A percentile compares a stretch with the other conserved stretches of the same genome.
Evolutionary conservation across 2,797 vertebrate genomes (phyloP).

Genomic region (Etheostoma perlongum): DNA sequence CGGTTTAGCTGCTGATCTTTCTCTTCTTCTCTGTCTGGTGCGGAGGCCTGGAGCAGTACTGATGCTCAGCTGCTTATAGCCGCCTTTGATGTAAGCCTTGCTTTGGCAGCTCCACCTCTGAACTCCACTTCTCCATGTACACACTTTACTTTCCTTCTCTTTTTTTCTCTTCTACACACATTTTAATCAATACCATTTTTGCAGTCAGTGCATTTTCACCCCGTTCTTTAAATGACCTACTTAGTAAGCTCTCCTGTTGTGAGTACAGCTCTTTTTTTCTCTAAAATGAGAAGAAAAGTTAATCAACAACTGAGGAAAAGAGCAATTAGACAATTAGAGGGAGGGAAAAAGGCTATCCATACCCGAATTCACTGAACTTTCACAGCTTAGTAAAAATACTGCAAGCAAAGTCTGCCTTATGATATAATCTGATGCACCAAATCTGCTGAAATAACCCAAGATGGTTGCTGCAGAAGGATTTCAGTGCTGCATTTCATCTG

Average conservation of each 20-base stretch:
- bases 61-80: neutral
- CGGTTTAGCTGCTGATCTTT: neutral
- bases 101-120: slow-evolving; percentile 33
- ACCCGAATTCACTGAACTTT: slow-evolving; percentile 26
- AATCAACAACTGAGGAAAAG: slow-evolving; percentile 1
- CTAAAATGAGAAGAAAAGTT: slow-evolving; percentile 14
- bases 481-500: slow-evolving; percentile 30
- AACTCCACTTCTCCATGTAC: slow-evolving; percentile 5
- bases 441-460: slow-evolving; percentile 7
- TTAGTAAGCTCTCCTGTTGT: slow-evolving; percentile 47
- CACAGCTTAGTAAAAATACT: slow-evolving; percentile 13
- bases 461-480: slow-evolving; percentile 7
- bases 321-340: neutral
- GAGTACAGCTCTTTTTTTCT: slow-evolving; percentile 14
- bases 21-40: slow-evolving; percentile 3
- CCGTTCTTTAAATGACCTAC: slow-evolving; percentile 44
- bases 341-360: neutral
- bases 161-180: neutral
- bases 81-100: slow-evolving; percentile 25
- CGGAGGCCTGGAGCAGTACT: slow-evolving; percentile 17
- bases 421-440: slow-evolving; percentile 2
- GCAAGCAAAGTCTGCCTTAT: slow-evolving; percentile 8
- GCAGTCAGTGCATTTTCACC: slow-evolving; percentile 34
- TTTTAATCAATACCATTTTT: slow-evolving; percentile 43
- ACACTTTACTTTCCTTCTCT: neutral